These are phyloP conservation scores for Microdon myrmicae DNA, from an alignment of 2,888 invertebrate species.

Conservation along the genomic window DNA sequence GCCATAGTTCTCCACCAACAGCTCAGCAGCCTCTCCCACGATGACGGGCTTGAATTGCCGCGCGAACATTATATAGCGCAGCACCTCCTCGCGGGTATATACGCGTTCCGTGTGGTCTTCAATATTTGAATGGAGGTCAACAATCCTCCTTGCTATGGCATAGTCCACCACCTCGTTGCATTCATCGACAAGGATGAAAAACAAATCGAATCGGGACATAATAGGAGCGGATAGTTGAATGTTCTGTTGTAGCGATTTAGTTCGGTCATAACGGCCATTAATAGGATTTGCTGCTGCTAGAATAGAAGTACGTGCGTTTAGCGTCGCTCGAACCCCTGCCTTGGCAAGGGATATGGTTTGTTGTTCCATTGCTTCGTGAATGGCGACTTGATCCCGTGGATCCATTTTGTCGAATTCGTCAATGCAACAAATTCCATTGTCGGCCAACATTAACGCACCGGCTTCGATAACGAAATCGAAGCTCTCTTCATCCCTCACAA, in stretches of 20 bases:
- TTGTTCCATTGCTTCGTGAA: constrained; percentile 99
- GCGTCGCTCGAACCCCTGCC: constrained; percentile 95
- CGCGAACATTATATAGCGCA: constrained; percentile 96
- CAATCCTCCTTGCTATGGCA: constrained; percentile 94
- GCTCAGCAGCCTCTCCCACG: constrained; percentile 81
- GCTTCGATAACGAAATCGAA: constrained; percentile 99
- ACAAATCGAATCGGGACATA: constrained; percentile 98
- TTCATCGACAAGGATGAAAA: constrained; percentile 98
- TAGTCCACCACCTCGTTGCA: constrained; percentile 95
- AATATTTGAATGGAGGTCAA: constrained; percentile 90
- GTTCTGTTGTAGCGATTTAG: constrained; percentile 94
- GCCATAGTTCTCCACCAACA: constrained; percentile 90
- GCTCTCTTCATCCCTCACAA: constrained; percentile 96
- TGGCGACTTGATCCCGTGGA: constrained; percentile 95
- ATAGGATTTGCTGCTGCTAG: constrained; percentile 98
- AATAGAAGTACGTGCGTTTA: constrained; percentile 97
- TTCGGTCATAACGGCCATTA: constrained; percentile 95
- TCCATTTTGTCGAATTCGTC: constrained; percentile 99
- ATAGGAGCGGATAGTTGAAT: constrained; percentile 94
- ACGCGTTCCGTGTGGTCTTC: constrained; percentile 81
- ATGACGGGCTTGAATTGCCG: constrained; percentile 93
- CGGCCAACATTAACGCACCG: constrained; percentile 99
- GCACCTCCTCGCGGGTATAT: constrained; percentile 89
- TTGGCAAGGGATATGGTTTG: constrained; percentile 99
- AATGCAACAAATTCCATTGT: constrained; percentile 98